phyloP scores from a whole-genome alignment of 1,140 invertebrate genomes.

The Myzus persicae region DNA sequence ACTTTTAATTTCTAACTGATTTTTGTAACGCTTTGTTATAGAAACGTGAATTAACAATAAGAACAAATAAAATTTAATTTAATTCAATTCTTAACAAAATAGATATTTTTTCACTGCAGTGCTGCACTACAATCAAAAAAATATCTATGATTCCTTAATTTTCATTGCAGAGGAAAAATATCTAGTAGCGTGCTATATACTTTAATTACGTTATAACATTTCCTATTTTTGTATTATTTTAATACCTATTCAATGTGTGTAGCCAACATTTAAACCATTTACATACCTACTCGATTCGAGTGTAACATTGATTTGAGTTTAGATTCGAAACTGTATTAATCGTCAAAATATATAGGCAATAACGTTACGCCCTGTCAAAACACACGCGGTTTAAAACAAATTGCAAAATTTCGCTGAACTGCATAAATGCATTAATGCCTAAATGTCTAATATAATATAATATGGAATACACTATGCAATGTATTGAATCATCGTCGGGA shows the following conservation, averaged over 20 bases:
- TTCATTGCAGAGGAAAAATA: too few species aligned
- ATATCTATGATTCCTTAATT: too few species aligned
- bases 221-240: neutral
- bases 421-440: neutral
- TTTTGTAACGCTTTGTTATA: too few species aligned
- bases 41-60: too few species aligned
- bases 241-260: neutral
- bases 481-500: neutral
- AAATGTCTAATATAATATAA: neutral
- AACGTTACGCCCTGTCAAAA: neutral
- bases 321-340: neutral
- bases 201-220: too few species aligned
- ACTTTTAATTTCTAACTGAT: too few species aligned
- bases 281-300: neutral
- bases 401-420: neutral
- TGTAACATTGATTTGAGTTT: neutral
- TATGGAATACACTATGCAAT: too few species aligned
- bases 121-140: too few species aligned
- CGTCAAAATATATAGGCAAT: neutral
- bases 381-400: neutral
- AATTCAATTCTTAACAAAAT: too few species aligned
- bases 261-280: neutral
- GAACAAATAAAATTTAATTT: too few species aligned
- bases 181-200: too few species aligned
- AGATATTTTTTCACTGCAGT: too few species aligned